phyloP scores from a whole-genome alignment of 2,113 vertebrate species.

The Microtus montanus region DNA sequence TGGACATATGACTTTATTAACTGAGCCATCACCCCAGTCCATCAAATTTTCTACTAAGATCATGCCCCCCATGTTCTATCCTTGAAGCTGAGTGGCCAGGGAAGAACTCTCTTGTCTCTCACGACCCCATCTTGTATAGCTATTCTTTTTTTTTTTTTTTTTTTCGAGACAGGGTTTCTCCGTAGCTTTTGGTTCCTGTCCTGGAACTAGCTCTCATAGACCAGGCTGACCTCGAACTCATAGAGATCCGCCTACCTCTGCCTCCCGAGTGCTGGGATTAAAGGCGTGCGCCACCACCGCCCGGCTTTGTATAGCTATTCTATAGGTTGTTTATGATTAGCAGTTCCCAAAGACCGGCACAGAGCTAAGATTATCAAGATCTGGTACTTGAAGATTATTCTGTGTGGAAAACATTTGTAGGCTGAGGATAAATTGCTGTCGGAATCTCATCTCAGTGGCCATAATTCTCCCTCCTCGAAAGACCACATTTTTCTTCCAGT shows the following conservation, averaged over 20 bases:
- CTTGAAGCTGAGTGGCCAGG: neutral
- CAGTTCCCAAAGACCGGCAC: neutral
- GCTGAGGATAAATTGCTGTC: neutral
- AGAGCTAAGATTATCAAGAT: neutral
- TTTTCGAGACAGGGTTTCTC: too few species aligned
- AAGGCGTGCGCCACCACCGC: too few species aligned
- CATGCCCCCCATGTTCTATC: neutral
- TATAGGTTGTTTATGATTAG: neutral
- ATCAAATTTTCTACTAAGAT: neutral
- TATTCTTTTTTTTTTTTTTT: too few species aligned
- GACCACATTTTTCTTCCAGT: slow-evolving; percentile 10
- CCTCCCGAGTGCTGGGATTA: too few species aligned
- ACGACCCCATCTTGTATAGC: neutral
- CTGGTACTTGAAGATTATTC: neutral
- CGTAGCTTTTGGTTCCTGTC: too few species aligned
- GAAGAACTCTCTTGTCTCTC: neutral
- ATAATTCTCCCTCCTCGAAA: neutral
- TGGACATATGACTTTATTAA: neutral
- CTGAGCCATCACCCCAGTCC: neutral
- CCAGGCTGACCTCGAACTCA: too few species aligned
- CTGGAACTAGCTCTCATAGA: too few species aligned
- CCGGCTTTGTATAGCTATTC: neutral
- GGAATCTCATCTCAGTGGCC: slow-evolving; percentile 18
- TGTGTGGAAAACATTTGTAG: neutral
- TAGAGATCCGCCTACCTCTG: too few species aligned